Conservation (phyloP, 2,888 invertebrate genomes). For the Cheilosia variabilis region DNA sequence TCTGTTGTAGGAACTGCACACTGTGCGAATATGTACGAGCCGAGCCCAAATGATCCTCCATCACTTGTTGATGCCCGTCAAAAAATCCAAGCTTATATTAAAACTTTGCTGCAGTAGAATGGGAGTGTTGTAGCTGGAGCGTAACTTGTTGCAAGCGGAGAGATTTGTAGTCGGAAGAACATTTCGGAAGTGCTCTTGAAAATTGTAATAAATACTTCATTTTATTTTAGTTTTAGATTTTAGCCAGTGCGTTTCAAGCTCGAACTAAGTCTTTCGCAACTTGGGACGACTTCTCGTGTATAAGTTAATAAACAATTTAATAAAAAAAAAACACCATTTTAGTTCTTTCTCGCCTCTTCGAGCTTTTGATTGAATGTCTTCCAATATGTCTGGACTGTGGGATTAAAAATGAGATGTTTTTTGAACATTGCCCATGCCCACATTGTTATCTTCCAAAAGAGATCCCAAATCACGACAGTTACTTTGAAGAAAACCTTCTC, state of each 20-base stretch:
- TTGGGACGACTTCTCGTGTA: background rate
- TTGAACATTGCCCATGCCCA: slow-evolving; percentile 46
- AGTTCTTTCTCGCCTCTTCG: slow-evolving; percentile 79
- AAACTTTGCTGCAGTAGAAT: slow-evolving; percentile 31
- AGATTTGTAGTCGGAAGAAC: background rate
- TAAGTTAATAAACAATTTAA: background rate
- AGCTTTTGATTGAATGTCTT: slow-evolving; percentile 80
- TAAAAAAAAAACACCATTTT: slow-evolving; percentile 5
- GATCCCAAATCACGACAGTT: slow-evolving; percentile 80
- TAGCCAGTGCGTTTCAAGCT: background rate
- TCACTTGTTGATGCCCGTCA: slow-evolving; percentile 88
- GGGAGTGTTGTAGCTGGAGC: background rate
- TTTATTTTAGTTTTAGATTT: slow-evolving; percentile 15
- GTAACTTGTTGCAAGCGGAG: no score
- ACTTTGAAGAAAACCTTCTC: slow-evolving; percentile 80
- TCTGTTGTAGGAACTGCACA: slow-evolving; percentile 92
- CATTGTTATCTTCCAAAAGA: slow-evolving; percentile 40
- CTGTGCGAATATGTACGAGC: slow-evolving; percentile 96
- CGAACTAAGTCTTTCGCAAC: background rate
- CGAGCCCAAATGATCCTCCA: slow-evolving; percentile 87
- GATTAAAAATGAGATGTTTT: slow-evolving; percentile 76
- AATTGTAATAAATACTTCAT: slow-evolving; percentile 22
- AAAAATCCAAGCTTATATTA: slow-evolving; percentile 84
- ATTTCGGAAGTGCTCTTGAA: background rate
- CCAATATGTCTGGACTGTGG: slow-evolving; percentile 77